Conservation (phyloP, 2,113 vertebrate species). For the Lophotis ruficrista region DNA sequence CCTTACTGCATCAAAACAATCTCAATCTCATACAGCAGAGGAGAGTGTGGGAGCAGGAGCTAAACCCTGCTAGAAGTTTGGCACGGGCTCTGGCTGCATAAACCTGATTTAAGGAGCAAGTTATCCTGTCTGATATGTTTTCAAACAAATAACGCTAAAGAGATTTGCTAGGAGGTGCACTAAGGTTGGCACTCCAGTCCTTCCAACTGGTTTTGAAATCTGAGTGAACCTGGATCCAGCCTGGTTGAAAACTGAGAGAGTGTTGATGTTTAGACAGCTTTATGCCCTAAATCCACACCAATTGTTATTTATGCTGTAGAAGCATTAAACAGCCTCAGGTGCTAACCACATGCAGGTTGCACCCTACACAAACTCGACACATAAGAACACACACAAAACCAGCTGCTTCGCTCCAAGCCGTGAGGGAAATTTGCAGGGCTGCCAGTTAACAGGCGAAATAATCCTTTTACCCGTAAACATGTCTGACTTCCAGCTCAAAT, state of each 20-base stretch:
- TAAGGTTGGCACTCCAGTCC: not conserved
- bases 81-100: not conserved
- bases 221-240: not conserved
- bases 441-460: not conserved
- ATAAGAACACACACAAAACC: too few relatives aligned
- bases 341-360: accelerated
- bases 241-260: not conserved
- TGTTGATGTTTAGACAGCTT: not conserved
- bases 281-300: not conserved
- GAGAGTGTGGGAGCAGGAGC: not conserved
- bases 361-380: not conserved
- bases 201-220: not conserved
- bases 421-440: not conserved
- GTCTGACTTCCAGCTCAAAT: not conserved
- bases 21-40: not conserved
- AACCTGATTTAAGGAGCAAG: not conserved
- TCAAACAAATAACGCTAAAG: not conserved
- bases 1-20: not conserved
- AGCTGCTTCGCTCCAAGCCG: not conserved
- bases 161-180: not conserved
- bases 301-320: not conserved
- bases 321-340: not conserved
- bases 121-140: not conserved
- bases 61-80: not conserved
- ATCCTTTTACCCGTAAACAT: not conserved